A percentile compares a stretch with the other conserved stretches of the same genome.
phyloP scores from a whole-genome alignment of 2,888 invertebrate species.

The Escarpia spicata region DNA sequence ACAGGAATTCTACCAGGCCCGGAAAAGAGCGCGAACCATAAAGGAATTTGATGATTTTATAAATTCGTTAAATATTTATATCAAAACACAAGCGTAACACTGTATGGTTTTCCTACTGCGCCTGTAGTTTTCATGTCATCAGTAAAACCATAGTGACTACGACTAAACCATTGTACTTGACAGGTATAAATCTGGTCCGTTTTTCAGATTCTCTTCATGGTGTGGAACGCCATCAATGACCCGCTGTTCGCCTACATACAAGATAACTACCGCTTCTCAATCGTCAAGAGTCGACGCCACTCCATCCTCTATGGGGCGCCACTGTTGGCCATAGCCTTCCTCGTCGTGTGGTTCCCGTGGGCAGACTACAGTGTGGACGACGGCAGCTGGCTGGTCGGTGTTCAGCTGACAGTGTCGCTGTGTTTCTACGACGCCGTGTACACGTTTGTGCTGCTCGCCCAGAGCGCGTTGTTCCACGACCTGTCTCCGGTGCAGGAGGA shows the following conservation, averaged over 20 bases:
- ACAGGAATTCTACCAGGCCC: too few species aligned
- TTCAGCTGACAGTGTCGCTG: constrained; percentile 64
- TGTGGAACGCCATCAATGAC: constrained; percentile 68
- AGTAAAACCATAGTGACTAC: too few species aligned
- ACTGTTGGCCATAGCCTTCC: constrained; percentile 61
- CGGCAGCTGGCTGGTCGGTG: constrained; percentile 59
- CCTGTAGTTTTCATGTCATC: too few species aligned
- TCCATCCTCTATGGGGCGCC: constrained; percentile 65
- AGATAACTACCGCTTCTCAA: constrained; percentile 53
- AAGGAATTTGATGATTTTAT: too few species aligned
- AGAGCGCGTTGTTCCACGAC: constrained; percentile 64
- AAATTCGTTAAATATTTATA: too few species aligned
- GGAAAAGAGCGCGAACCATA: too few species aligned
- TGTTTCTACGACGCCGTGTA: constrained; percentile 67
- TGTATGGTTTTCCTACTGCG: too few species aligned
- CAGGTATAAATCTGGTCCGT: neutral
- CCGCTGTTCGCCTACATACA: constrained; percentile 66
- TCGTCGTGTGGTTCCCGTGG: constrained; percentile 66
- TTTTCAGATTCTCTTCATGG: constrained; percentile 60
- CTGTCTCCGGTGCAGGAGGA: constrained; percentile 55
- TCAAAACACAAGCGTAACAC: too few species aligned
- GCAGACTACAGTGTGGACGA: constrained; percentile 39
- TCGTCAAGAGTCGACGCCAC: constrained; percentile 61
- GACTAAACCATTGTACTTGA: too few species aligned
- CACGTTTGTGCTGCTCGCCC: constrained; percentile 63